These are phyloP conservation scores for Spilogale gracilis DNA, from an alignment of 2,113 vertebrate genomes.

Conservation along the genomic window DNA sequence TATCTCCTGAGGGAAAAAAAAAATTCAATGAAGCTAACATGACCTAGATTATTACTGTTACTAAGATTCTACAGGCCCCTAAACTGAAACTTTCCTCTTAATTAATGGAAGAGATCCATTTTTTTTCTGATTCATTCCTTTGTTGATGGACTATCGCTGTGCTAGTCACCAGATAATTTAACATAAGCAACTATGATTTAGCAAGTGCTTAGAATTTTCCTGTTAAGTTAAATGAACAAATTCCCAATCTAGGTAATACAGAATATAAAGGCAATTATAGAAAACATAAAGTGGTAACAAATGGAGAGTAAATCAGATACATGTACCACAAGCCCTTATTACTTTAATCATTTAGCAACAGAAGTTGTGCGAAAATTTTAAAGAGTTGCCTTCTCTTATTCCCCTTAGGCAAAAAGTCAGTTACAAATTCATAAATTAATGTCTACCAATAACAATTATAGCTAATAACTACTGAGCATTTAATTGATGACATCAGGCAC, in stretches of 20 bases:
- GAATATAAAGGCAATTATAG: constrained; percentile 45
- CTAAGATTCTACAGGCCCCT: not conserved
- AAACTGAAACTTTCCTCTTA: constrained; percentile 25
- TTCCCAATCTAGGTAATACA: constrained; percentile 43
- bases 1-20: not conserved
- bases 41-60: not conserved
- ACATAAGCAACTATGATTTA: constrained; percentile 9
- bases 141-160: constrained; percentile 3
- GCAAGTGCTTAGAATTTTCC: not conserved
- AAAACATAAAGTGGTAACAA: constrained; percentile 45
- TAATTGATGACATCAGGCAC: not conserved
- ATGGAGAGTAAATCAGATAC: constrained; percentile 52
- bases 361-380: constrained; percentile 42
- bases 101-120: not conserved
- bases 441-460: not conserved
- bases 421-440: not conserved
- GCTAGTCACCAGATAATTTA: constrained; percentile 48
- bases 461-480: not conserved
- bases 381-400: not conserved
- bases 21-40: not conserved
- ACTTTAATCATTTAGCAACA: constrained; percentile 56
- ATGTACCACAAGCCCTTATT: not conserved
- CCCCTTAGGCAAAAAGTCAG: constrained; percentile 1
- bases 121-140: constrained; percentile 52
- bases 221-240: constrained; percentile 54